Evolutionary conservation across 2,888 invertebrate genomes (phyloP), one percentile per base, ranked within the genome.

Genomic region (Drosophila testacea): DNA sequence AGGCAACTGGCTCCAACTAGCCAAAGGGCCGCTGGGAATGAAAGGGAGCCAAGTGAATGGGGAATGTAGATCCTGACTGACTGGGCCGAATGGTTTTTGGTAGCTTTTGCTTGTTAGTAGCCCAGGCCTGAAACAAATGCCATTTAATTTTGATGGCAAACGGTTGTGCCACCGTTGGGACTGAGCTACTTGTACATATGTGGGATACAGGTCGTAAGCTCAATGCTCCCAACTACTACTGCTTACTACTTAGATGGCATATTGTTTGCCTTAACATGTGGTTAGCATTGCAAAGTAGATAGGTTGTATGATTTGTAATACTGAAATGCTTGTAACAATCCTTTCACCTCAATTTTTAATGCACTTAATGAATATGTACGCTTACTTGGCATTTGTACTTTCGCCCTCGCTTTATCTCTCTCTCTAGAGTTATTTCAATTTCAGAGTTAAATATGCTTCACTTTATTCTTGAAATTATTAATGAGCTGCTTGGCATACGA

Each of bases 61-160:
- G 55, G 51, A 77, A 59, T 67, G 79, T 69, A 50, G 64, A 48
- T 52, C 16, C 44, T 36, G 10, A 38, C 55, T 44, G 46, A 50
- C 55, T 64, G 22, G 54, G 4, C 54, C 67, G 64, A 16, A 61
- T 62, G 34, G 38, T n/a, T 57, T 64, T 62, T 62, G 76, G 69
- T 56, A 69, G 71, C 36, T 30, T 42, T 60, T 60, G 78, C 76
- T 76, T 76, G 78, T 73, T 75, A 73, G 77, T 64, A 68, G 76
- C 7, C 60, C 59, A n/a, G 38, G 61, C 51, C 77, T 42, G 70
- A 64, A 73, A 67, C 61, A 73, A 77, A 73, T 82, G 82, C 77
- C 84, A 82, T 83, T 83, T 83, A 79, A 83, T 83, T 83, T 80
- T 80, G 74, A 67, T 64, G 76, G 65, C 80, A 77, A 78, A 76